These are phyloP conservation scores for Apamea sordens DNA, from an alignment of 2,888 invertebrate genomes.

Conservation along the genomic window DNA sequence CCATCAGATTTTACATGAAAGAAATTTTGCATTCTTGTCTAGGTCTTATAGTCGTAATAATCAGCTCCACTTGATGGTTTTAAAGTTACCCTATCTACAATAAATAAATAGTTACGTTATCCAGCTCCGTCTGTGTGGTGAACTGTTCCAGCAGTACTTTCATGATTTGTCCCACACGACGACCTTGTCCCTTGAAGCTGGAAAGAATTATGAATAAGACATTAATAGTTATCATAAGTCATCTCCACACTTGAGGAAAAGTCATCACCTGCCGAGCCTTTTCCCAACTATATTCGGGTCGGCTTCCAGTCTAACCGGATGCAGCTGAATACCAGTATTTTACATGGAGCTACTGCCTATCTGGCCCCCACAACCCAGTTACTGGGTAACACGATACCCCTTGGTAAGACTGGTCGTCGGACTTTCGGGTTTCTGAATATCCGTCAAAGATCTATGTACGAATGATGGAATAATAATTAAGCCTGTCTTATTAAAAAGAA, in stretches of 20 bases:
- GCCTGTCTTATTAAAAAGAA: not conserved
- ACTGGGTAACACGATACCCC: not conserved
- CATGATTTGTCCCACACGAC: slow-evolving; percentile 76
- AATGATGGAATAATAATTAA: not conserved
- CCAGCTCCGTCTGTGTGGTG: slow-evolving; percentile 80
- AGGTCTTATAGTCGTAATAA: not conserved
- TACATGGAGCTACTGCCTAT: not conserved
- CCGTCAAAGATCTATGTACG: not conserved
- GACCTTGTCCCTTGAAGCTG: slow-evolving; percentile 79
- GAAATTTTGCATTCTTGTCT: not conserved
- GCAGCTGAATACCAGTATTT: not conserved
- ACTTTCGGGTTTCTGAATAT: not conserved
- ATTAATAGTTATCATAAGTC: not conserved
- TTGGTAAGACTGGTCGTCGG: not conserved
- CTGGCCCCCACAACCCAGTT: not conserved
- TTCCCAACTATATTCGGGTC: not conserved
- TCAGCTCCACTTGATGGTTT: not conserved
- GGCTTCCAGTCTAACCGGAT: not conserved
- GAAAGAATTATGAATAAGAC: not conserved
- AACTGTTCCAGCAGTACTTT: slow-evolving; percentile 81
- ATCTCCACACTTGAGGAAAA: no score
- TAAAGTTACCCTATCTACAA: not conserved
- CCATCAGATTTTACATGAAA: not conserved
- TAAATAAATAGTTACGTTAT: slow-evolving; percentile 75
- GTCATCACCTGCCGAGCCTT: no score